Conservation (phyloP, 2,797 vertebrate species). For the Lophura swinhoii region DNA sequence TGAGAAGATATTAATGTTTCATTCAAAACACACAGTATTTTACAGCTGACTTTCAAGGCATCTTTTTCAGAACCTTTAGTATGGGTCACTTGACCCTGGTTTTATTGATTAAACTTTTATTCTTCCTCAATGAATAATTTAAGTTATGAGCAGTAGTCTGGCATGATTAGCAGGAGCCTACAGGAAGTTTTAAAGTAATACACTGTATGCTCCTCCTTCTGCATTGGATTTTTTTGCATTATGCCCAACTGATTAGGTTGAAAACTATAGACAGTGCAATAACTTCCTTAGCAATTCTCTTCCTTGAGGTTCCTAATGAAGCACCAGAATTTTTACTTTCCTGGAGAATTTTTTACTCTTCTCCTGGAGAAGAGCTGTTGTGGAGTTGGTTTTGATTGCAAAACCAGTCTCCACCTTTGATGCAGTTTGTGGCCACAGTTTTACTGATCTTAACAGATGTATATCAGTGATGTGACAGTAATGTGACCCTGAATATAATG, state of each 20-base stretch:
- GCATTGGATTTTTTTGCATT: background rate
- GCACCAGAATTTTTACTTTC: background rate
- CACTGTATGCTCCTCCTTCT: background rate
- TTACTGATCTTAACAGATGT: background rate
- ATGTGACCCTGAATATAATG: background rate
- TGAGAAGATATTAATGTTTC: constrained; percentile 19
- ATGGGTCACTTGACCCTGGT: constrained; percentile 64
- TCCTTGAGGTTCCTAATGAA: background rate
- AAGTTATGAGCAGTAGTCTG: constrained; percentile 36
- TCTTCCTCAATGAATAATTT: constrained; percentile 76
- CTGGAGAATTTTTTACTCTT: no score
- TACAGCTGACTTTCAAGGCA: background rate
- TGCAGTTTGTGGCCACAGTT: background rate
- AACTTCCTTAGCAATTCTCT: background rate
- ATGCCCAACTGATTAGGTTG: background rate
- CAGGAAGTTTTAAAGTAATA: constrained; percentile 36
- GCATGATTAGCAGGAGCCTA: constrained; percentile 26
- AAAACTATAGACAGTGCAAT: background rate
- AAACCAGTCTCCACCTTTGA: background rate
- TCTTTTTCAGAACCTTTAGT: constrained; percentile 46
- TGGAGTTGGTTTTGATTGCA: fast-evolving
- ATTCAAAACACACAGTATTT: constrained; percentile 38
- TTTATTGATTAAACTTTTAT: constrained; percentile 79
- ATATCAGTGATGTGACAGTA: background rate
- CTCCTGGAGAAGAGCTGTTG: background rate